phyloP scores from a whole-genome alignment of 2,797 vertebrate genomes.

The Vipera latastei region DNA sequence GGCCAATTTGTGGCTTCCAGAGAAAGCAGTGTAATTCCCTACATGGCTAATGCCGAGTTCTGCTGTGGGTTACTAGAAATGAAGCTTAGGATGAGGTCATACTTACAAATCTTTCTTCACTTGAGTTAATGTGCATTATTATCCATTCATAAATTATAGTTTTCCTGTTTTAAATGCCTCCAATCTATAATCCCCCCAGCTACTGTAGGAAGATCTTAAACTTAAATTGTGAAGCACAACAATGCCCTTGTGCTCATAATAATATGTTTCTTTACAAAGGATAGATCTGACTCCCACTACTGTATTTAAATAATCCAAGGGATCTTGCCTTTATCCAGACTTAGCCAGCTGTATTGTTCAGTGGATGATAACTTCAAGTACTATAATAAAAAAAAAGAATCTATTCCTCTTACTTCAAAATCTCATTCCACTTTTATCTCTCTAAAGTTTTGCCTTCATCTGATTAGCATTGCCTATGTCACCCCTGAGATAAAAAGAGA shows the following conservation, averaged over 20 bases:
- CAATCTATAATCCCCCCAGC: background rate
- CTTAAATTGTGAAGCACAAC: background rate
- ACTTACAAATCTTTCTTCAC: background rate
- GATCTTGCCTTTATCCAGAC: background rate
- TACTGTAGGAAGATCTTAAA: background rate
- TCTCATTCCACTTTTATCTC: background rate
- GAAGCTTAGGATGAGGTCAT: background rate
- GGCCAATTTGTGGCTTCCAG: background rate
- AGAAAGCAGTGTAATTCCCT: background rate
- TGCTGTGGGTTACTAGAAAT: background rate
- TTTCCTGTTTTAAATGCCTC: background rate
- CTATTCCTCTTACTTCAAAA: conserved; percentile 1
- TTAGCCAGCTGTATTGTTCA: background rate
- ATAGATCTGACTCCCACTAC: background rate
- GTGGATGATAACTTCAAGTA: background rate
- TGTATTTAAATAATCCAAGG: background rate
- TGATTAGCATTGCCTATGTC: background rate
- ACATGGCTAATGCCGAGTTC: background rate
- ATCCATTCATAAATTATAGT: background rate
- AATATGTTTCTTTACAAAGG: background rate
- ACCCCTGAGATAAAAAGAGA: background rate
- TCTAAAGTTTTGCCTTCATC: background rate
- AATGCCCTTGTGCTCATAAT: background rate
- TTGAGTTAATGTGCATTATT: background rate
- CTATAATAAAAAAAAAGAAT: conserved; percentile 5